Evolutionary conservation across 2,113 vertebrate species (phyloP), one percentile per base, ranked within the genome.

Genomic region (Callocephalon fimbriatum): DNA sequence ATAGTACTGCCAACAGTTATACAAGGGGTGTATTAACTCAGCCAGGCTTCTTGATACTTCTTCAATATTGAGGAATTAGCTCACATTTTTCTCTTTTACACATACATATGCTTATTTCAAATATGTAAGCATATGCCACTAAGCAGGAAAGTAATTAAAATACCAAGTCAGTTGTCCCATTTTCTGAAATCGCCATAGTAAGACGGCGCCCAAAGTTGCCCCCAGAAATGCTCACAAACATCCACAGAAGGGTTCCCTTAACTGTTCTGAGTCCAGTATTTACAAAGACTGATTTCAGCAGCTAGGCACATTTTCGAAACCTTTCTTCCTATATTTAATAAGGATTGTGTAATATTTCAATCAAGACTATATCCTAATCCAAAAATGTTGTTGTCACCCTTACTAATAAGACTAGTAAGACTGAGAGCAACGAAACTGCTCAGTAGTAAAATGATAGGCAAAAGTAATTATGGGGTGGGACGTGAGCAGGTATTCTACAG

Each of bases 401-500:
- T 48, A 20, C 11, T n/a, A 42, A 27, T 31, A 37, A 59, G 42
- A 27, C 19, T 8, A 45, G 40, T 23, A 27, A 35, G 59, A 38
- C 17, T 26, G 53, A 58, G 53, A 76, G 44, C 0, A 3, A 47
- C 3, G 26, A 51, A 53, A 32, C 17, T 44, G 10, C 25, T 18
- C n/a, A 11, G 51, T 15, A 25, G 20, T 22, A 37, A 65, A 71
- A 13, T 1, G 51, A 40, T 31, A 44, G 32, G 44, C 7, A 5
- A 15, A 65, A 38, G 68, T 2, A 0, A 21, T 50, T 6, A 3
- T 0, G 1, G 73, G 15, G 9, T 32, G 32, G 53, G 63, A 62
- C 19, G 1, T 2, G n/a, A 51, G 32, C 17, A n/a, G 44, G 32
- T 48, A 1, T 31, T 70, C 35, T 14, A 5, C 1, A 22, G 48